Evolutionary conservation across 2,888 invertebrate species (phyloP), one percentile per base, ranked within the genome.

Genomic region (Mythimna albipuncta): DNA sequence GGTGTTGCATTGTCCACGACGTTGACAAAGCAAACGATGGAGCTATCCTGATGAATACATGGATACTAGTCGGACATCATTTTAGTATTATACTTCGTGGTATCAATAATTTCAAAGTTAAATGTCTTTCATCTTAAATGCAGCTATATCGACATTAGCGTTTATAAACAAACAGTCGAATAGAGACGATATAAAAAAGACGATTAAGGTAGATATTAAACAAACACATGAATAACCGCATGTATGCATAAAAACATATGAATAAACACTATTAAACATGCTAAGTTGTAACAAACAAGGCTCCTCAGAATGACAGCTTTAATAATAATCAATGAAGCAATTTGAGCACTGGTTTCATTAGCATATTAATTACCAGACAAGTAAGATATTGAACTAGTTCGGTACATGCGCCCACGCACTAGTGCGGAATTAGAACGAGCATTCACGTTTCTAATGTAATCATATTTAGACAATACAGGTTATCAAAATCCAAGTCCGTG

Each of bases 321-420:
- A 44, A 65, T 38, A 35, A 32, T n/a, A 65, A 64, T 50, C 52
- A 50, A 35, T 67, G 32, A 65, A 54, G 55, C 65, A 55, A 58
- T 59, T n/a, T 32, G 64, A 21, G 44, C n/a, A 9, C 32, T 41
- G 10, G 32, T 57, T 64, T 32, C 7, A 64, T 84, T 75, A 68
- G 26, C 85, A 80, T 82, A 77, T 82, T 84, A 79, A 84, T 79
- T 50, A 75, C 21, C 35, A 10, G 54, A 63, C 61, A 35, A 67
- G 52, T 38, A 19, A 57, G 26, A 64, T 44, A 44, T 63, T 59
- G n/a, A 64, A 82, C 74, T 62, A 69, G 72, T 79, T 69, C 64
- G 13, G 9, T 13, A 4, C 38, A 47, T 19, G 74, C 59, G 68
- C 83, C 79, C 59, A 77, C 83, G 71, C 72, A 58, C 16, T 16